Conservation (phyloP, 2,113 vertebrate species). For the Hemichromis elongatus region DNA sequence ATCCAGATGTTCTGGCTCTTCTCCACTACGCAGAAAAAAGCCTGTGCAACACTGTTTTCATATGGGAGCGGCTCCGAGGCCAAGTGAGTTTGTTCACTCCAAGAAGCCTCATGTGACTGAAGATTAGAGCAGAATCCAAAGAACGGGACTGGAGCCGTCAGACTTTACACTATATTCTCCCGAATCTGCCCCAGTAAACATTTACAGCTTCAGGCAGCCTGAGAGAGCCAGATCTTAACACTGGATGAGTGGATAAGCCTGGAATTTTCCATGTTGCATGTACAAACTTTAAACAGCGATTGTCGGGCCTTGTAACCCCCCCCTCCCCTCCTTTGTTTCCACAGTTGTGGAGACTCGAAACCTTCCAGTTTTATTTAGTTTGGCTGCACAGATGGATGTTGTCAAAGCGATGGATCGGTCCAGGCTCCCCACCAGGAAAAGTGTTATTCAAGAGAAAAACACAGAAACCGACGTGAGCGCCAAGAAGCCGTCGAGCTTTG, state of each 20-base stretch:
- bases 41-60: fast-evolving
- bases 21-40: not conserved
- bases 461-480: not conserved
- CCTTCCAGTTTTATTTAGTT: not conserved
- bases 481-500: not conserved
- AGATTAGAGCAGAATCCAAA: not conserved
- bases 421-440: not conserved
- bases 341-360: not conserved
- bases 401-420: not conserved
- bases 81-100: not conserved
- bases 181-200: not conserved
- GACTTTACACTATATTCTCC: too few relatives aligned
- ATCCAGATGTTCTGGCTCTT: not conserved
- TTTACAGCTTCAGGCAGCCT: not conserved
- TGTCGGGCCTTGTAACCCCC: not conserved
- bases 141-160: not conserved
- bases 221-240: not conserved
- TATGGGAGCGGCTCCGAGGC: not conserved
- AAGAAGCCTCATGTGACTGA: not conserved
- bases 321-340: not conserved
- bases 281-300: not conserved
- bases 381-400: not conserved
- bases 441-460: not conserved
- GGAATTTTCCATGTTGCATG: not conserved
- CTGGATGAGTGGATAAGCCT: not conserved